Evolutionary conservation across 2,888 invertebrate genomes (phyloP), one percentile per base, ranked within the genome.

Genomic region (Sesia apiformis): DNA sequence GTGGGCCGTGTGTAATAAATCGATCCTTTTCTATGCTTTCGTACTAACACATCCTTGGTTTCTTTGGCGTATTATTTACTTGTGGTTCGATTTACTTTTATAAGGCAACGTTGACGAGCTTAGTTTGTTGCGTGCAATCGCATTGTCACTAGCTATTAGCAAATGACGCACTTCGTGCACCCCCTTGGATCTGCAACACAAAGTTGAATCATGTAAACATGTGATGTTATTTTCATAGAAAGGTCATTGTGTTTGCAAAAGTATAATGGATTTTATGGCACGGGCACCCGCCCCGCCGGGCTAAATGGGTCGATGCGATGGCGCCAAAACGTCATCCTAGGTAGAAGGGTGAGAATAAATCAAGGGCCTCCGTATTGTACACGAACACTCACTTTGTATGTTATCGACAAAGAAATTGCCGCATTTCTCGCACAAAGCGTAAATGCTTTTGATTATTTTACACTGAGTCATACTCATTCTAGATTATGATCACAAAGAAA

Each of bases 51-150:
- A 89, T 89, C 65, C 76, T 89, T 84, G 78, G 23, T 78, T 81
- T 89, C 86, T 88, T 88, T 89, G 88, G 89, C 82, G 81, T 84
- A 74, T 78, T 81, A 78, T 82, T 87, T 85, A 84, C 83, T 84
- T 76, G 80, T 76, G 71, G 67, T 77, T 81, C 72, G 73, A 74
- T 72, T 72, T 72, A 39, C 7, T 69, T 58, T 67, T 75, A 62
- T 72, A 74, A 72, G 74, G 74, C 66, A 73, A 73, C 70, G 75
- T 78, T 71, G 66, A 79, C 75, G 70, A 67, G 64, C 79, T 78
- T 78, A 84, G 72, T 73, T 75, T 74, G 74, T 72, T 81, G 74
- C 81, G 76, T 76, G 83, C 81, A 82, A 80, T 84, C 75, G 84
- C 85, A 89, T 89, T 84, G 84, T 89, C 83, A 86, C 88, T 81